These are phyloP conservation scores for Nipponia nippon DNA, from an alignment of 2,113 vertebrate genomes.

Conservation along the genomic window DNA sequence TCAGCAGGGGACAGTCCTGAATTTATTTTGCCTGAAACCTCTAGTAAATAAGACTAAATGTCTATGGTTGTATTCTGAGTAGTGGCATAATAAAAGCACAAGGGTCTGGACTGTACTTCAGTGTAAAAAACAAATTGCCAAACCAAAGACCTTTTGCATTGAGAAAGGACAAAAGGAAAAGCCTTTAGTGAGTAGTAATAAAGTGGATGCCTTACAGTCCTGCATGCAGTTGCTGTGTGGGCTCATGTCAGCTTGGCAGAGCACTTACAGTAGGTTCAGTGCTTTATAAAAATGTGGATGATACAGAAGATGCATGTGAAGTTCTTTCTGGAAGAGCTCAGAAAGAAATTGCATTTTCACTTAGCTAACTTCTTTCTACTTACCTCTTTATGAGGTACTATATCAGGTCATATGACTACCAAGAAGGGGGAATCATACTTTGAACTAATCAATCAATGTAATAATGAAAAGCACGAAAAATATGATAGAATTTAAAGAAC, in stretches of 20 bases:
- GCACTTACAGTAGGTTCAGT: background rate
- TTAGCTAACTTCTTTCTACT: background rate
- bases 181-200: background rate
- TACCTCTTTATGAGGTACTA: background rate
- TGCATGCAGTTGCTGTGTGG: background rate
- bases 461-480: background rate
- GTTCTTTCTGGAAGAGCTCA: background rate
- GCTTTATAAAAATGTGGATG: background rate
- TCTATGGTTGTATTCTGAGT: background rate
- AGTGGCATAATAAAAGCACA: background rate
- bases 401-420: background rate
- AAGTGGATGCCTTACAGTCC: background rate
- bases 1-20: background rate
- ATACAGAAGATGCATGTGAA: background rate
- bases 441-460: background rate
- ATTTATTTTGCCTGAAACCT: background rate
- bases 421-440: background rate
- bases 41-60: background rate
- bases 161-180: background rate
- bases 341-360: background rate
- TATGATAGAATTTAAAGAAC: background rate
- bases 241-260: background rate
- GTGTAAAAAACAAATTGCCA: background rate
- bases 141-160: background rate
- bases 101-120: background rate